These are phyloP conservation scores for Cherax quadricarinatus DNA, from an alignment of 1,140 invertebrate species.

Conservation along the genomic window DNA sequence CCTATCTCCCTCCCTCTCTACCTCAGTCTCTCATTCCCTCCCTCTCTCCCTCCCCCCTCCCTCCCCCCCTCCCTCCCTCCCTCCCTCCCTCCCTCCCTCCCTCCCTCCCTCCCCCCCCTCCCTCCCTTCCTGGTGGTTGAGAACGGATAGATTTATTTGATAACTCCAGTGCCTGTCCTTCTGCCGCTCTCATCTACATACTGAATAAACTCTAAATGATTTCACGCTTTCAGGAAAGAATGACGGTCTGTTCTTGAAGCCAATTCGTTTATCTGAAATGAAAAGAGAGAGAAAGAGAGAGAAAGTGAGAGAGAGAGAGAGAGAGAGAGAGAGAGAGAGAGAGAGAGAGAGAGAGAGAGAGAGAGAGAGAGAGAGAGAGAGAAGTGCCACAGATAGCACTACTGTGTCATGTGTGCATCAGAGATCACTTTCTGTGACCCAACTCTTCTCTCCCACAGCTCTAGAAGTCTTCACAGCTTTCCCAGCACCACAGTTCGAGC, in stretches of 20 bases:
- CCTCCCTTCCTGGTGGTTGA: not conserved
- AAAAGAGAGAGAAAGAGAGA: not conserved
- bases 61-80: not conserved
- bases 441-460: no score
- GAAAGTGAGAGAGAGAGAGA: not conserved
- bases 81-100: not conserved
- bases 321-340: conserved; percentile 22
- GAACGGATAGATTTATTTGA: not conserved
- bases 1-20: not conserved
- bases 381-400: not conserved
- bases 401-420: no score
- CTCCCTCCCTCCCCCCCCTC: not conserved
- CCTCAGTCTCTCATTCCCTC: not conserved
- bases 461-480: no score
- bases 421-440: no score
- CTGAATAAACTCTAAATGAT: conserved; percentile 1
- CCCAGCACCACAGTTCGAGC: no score
- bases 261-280: not conserved
- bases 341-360: not conserved
- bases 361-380: not conserved
- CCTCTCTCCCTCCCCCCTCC: not conserved
- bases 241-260: not conserved
- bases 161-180: not conserved
- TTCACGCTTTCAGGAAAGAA: not conserved
- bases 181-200: not conserved